Conservation (phyloP, 2,888 invertebrate species). For the Suillia variegata region DNA sequence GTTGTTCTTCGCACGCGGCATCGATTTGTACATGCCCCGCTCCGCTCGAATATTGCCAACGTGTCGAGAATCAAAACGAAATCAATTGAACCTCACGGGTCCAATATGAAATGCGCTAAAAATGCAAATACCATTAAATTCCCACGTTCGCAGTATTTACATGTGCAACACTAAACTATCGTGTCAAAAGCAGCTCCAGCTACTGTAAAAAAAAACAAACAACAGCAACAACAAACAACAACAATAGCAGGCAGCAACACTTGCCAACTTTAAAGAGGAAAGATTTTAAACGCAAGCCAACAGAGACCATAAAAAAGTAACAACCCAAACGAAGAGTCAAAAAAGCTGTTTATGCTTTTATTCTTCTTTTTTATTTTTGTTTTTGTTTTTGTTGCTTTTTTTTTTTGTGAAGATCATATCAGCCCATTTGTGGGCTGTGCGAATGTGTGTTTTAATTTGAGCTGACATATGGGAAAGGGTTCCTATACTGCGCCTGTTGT, state of each 20-base stretch:
- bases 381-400: too few species aligned
- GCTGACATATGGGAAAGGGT: slow-evolving; percentile 4
- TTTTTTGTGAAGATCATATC: not conserved
- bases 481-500: too few species aligned
- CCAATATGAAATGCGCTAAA: not conserved
- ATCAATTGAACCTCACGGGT: not conserved
- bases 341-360: too few species aligned
- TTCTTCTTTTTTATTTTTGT: too few species aligned
- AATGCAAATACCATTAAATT: not conserved
- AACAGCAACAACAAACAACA: not conserved
- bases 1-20: too few species aligned
- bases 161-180: not conserved
- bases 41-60: too few species aligned
- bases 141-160: not conserved
- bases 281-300: not conserved
- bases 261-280: not conserved
- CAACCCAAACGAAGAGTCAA: slow-evolving; percentile 18
- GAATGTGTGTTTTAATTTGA: slow-evolving; percentile 6
- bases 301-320: not conserved
- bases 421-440: not conserved
- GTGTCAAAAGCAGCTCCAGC: not conserved
- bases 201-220: not conserved
- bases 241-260: not conserved
- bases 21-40: too few species aligned
- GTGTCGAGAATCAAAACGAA: not conserved